phyloP scores from a whole-genome alignment of 2,113 vertebrate genomes.

The Gobiocypris rarus region DNA sequence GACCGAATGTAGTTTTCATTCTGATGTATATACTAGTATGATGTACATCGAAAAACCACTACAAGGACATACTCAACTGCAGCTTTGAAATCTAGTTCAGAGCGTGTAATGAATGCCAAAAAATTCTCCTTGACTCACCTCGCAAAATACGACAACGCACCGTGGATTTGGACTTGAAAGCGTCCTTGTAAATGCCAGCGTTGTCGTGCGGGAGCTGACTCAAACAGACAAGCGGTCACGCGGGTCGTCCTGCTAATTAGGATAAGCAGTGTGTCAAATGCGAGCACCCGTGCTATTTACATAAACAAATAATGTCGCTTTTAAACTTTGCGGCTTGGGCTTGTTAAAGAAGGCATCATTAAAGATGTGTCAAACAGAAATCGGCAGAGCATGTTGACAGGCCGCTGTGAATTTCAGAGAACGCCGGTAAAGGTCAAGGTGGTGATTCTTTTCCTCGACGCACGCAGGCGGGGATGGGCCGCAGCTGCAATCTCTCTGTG shows the following conservation, averaged over 20 bases:
- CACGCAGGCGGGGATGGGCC: constrained; percentile 49
- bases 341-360: constrained; percentile 39
- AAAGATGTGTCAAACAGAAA: constrained; percentile 28
- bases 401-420: constrained; percentile 8
- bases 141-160: neutral
- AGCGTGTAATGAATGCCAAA: neutral
- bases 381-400: neutral
- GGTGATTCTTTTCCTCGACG: constrained; percentile 61
- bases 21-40: neutral
- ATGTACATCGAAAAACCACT: neutral
- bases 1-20: neutral
- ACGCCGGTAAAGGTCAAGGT: constrained; percentile 50
- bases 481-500: constrained; percentile 45
- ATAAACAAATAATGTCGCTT: constrained; percentile 42
- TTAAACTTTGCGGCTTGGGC: constrained; percentile 5
- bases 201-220: constrained; percentile 9
- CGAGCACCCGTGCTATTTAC: neutral
- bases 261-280: constrained; percentile 4
- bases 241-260: constrained; percentile 48
- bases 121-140: neutral
- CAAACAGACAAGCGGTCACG: constrained; percentile 40
- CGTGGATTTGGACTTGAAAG: neutral
- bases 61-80: neutral
- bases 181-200: constrained; percentile 14
- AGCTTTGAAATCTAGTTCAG: neutral